Conservation (phyloP, 2,888 invertebrate genomes). For the Ptilodon capucinus region DNA sequence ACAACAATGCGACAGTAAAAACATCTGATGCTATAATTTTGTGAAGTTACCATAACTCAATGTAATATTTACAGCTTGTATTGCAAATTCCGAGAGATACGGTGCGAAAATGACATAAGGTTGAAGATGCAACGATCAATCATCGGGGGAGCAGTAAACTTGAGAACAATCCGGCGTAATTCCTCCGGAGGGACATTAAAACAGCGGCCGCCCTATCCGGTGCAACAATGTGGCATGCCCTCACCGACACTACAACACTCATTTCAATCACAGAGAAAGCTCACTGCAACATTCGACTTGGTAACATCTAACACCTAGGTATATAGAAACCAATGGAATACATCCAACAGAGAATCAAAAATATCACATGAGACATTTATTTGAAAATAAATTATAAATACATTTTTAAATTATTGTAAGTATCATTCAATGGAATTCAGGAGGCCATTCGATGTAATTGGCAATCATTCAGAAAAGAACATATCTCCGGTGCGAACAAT, state of each 20-base stretch:
- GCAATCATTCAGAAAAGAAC: constrained; percentile 79
- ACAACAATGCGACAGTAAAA: constrained; percentile 36
- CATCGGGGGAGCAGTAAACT: constrained; percentile 77
- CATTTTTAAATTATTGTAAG: constrained; percentile 64
- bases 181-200: constrained; percentile 82
- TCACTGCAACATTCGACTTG: constrained; percentile 8
- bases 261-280: not conserved
- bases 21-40: constrained; percentile 53
- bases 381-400: constrained; percentile 70
- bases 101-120: constrained; percentile 79
- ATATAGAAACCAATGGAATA: no score
- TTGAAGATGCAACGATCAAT: constrained; percentile 81
- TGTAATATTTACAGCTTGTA: constrained; percentile 73
- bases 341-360: constrained; percentile 22
- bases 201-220: constrained; percentile 81
- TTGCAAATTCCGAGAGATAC: constrained; percentile 75
- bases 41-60: constrained; percentile 72
- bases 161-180: constrained; percentile 83
- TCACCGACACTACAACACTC: not conserved
- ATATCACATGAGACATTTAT: constrained; percentile 72
- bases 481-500: constrained; percentile 75
- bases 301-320: constrained; percentile 16
- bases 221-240: constrained; percentile 70
- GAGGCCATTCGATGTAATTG: constrained; percentile 80
- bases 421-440: constrained; percentile 73